Percentiles rank a stretch among this genome's conserved stretches.
These are phyloP conservation scores for Syngnathus floridae DNA, from an alignment of 2,113 vertebrate species.

Conservation along the genomic window DNA sequence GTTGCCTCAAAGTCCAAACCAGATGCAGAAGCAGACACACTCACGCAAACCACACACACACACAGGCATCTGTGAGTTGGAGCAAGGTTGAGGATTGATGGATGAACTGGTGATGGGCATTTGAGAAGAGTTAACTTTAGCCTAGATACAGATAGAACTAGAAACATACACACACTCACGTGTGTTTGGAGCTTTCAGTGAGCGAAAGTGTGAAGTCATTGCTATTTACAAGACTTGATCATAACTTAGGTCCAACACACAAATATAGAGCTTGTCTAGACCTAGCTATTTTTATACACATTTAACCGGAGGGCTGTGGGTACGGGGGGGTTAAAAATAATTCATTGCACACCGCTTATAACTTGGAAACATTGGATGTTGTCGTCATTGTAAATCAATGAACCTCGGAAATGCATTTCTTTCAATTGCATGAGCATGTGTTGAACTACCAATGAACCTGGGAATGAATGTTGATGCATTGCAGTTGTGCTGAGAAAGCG, in stretches of 20 bases:
- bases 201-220: slow-evolving; percentile 9
- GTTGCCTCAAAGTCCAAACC: slow-evolving; percentile 35
- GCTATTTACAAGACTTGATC: not conserved
- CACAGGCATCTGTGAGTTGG: not conserved
- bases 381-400: not conserved
- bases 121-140: slow-evolving; percentile 19
- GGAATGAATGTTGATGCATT: not conserved
- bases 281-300: not conserved
- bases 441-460: not conserved
- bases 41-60: not conserved
- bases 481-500: too few species aligned
- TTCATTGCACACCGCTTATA: not conserved
- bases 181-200: not conserved
- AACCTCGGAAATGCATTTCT: not conserved
- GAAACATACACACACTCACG: not conserved
- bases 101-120: slow-evolving; percentile 20
- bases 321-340: not conserved
- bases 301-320: not conserved
- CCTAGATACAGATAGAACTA: not conserved
- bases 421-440: not conserved
- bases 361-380: not conserved
- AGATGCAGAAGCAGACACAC: slow-evolving; percentile 15
- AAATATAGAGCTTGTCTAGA: slow-evolving; percentile 3
- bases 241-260: slow-evolving; percentile 2
- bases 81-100: slow-evolving; percentile 18